These are phyloP conservation scores for Ranitomeya variabilis DNA, from an alignment of 2,113 vertebrate species.

Conservation along the genomic window DNA sequence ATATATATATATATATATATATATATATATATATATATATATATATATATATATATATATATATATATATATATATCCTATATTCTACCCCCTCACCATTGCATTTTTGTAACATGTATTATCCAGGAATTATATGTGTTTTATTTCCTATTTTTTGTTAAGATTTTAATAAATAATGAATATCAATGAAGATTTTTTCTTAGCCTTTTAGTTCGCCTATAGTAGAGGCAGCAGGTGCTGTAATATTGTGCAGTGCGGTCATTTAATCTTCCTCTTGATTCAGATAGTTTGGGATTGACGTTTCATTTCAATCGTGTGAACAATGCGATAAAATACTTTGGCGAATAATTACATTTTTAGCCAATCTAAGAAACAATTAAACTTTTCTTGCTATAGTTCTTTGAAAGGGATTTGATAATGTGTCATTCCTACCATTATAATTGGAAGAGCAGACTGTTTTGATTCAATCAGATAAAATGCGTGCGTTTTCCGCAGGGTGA, in stretches of 20 bases:
- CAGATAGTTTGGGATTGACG: background rate
- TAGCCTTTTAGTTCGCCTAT: background rate
- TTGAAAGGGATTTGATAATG: constrained; percentile 32
- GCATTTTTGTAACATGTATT: no score
- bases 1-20: no score
- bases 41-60: no score
- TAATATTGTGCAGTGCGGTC: background rate
- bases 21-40: no score
- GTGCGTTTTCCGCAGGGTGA: background rate
- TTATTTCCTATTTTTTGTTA: no score
- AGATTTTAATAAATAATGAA: no score
- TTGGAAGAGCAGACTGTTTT: constrained; percentile 25
- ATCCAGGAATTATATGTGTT: no score
- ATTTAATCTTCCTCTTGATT: background rate
- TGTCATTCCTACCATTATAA: constrained; percentile 36
- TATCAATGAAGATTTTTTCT: no score
- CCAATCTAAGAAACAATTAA: constrained; percentile 17
- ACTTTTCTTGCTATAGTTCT: constrained; percentile 2
- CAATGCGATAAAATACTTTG: background rate
- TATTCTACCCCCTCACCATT: no score
- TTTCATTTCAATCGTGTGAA: background rate
- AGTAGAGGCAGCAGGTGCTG: background rate
- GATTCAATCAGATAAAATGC: constrained; percentile 39
- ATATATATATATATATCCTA: no score
- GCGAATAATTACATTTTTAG: constrained; percentile 24